Base-by-base conservation (phyloP, 2,797 vertebrate genomes). In the Buceros bicornis region DNA sequence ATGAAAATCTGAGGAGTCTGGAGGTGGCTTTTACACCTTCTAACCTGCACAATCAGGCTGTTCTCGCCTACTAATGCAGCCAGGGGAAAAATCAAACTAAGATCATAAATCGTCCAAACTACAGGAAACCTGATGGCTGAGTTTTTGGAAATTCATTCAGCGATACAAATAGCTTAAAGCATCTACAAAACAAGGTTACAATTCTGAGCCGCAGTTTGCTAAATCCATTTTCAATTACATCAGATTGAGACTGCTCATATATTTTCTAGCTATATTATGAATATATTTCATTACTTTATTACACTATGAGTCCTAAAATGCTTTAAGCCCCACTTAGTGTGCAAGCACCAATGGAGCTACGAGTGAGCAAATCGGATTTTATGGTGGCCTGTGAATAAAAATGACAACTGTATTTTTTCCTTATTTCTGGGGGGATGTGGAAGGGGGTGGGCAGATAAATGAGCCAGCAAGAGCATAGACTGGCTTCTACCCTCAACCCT, bases 211-310 rank as follows among this genome's bases (percentile, higher is more conserved):
- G 8, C 35, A 58, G 11, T 81, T 93, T 73, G 43, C 65, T 91
- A 93, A 95, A 93, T 65, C 58, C 22, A 18, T 54, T 91, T 86
- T 56, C 85, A 94, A 61, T 86, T 90, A 83, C 45, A 86, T 71
- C 85, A 74, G 45, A 26, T 2, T 79, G 72, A 78, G 65, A 40
- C n/a, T 74, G 45, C 61, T 90, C 76, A 62, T 95, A 43, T 81
- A 65, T 93, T 95, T 91, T 57, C 80, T 31, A 37, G 76, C 33
- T 91, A 64, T 13, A 93, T 86, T 91, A 67, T 16, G 25, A 64
- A 79, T 57, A 71, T 91, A 81, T 74, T 93, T 94, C 58, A 85
- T 91, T 67, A 81, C 47, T 74, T 81, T 83, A 93, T 94, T 88
- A 54, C 33, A 67, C 6, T 64, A 11, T 1, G 24, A 81, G 42